phyloP scores from a whole-genome alignment of 2,888 invertebrate genomes.

The Eupithecia pulchellata region DNA sequence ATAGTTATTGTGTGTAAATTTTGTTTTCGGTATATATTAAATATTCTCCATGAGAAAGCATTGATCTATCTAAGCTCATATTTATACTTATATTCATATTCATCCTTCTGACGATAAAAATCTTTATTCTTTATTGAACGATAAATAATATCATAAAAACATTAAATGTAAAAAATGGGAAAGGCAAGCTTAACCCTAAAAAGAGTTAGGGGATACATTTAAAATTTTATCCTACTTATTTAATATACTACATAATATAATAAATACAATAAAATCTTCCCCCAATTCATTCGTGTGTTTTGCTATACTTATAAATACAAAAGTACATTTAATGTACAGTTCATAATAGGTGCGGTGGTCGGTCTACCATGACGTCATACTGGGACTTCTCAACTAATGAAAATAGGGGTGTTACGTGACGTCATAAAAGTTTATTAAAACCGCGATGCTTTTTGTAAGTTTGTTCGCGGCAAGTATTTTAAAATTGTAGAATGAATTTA shows the following conservation, averaged over 20 bases:
- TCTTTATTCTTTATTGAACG: no score
- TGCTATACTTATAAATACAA: not conserved
- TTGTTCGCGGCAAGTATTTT: not conserved
- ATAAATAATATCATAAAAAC: no score
- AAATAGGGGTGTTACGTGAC: constrained; percentile 3
- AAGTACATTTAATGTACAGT: not conserved
- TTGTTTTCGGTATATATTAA: no score
- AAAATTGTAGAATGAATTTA: no score
- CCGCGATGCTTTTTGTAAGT: not conserved
- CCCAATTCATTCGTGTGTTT: not conserved
- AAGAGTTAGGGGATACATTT: no score
- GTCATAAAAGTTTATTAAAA: constrained; percentile 9
- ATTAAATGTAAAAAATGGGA: no score
- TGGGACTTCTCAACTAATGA: constrained; percentile 5
- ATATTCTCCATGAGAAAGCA: not conserved
- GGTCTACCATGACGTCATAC: constrained; percentile 1
- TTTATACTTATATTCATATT: not conserved
- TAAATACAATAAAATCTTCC: not conserved
- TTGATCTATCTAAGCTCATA: not conserved
- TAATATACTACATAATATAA: no score
- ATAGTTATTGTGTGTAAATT: no score
- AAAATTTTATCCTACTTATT: no score
- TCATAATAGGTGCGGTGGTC: constrained; percentile 4
- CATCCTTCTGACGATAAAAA: not conserved
- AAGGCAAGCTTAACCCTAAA: no score